Evolutionary conservation across 2,888 invertebrate genomes (phyloP), one percentile per base, ranked within the genome.

Genomic region (Drosophila anomalata): DNA sequence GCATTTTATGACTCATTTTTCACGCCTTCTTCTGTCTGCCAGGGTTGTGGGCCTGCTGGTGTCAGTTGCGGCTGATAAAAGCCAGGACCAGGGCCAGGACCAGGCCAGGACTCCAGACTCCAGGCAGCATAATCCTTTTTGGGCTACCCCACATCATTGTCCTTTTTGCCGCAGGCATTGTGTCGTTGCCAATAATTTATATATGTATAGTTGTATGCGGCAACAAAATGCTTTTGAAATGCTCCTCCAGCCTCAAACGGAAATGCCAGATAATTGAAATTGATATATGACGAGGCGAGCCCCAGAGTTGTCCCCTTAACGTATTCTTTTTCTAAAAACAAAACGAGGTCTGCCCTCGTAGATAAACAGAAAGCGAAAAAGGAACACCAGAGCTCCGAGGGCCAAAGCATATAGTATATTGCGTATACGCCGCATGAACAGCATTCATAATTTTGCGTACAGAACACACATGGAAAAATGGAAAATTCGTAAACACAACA

Each of bases 1-100:
- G 88, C 88, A 88, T 84, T 84, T 84, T 84, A 84, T 84, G 85
- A 84, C 82, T 84, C 88, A 84, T 84, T 84, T 84, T 88, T 87
- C 87, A 88, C 79, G 88, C 78, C 86, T 41, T 22, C 36, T 39
- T 17, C 54, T 24, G 36, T 29, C 29, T 29, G 33, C 33, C n/a
- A 50, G 29, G 29, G 24, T 47, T 20, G 24, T 20, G 46, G 26
- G 75, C 53, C 73, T 73, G 86, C 68, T 70, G 71, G 72, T 86
- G 83, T 80, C 81, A 81, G 71, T 72, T 69, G 78, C 48, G 73
- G 85, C 84, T 87, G 84, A 84, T 88, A 84, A 84, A 84, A 84
- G 82, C 71, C 84, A 86, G 73, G 48, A 53, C 62, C 57, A 62
- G 59, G 17, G 11, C 17, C 4, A 24, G 36, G 17, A 41, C 41